Base-by-base conservation (phyloP, 2,797 vertebrate genomes). In the Chelon auratus region DNA sequence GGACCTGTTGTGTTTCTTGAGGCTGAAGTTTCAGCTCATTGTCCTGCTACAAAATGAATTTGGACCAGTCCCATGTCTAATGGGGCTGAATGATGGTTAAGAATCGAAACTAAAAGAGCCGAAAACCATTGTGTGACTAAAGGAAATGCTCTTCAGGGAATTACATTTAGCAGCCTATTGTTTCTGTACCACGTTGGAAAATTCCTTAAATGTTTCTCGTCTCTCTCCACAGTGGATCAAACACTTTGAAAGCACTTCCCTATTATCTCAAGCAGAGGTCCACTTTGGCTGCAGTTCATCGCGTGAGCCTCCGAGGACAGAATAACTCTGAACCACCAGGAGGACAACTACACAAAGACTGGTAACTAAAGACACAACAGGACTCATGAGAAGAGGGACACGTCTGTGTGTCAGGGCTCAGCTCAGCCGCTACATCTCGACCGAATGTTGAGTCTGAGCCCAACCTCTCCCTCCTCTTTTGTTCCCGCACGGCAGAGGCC, bases 221-320 rank as follows among this genome's bases (percentile, higher is more conserved):
- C 20, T 81, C 20, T 64, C 9, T 78, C 77, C 60, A 39, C 90
- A 93, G 93, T 72, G 87, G 90, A 87, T 85, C 80, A 80, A 85
- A 90, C 85, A 65, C 86, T 87, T 81, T 83, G 82, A 92, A 92
- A 93, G 93, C 91, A 93, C 93, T 93, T 93, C 91, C 90, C 88
- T 76, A 61, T 78, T 80, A 83, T 80, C 40, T 89, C 81, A 59
- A 90, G 82, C 87, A 83, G 90, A 86, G 77, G 83, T 90, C 84
- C 75, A 85, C 70, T 74, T 77, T 59, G 83, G 88, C 84, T 89
- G 83, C 83, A 84, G 80, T 77, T 89, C 83, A 87, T 85, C 83
- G 68, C 58, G 74, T 74, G 91, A 87, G 85, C 89, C 90, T 91
- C 82, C 57, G 52, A 87, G 73, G 86, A 64, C 74, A 77, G 74